A percentile compares a stretch with the other conserved stretches of the same genome.
Evolutionary conservation across 1,140 invertebrate genomes (phyloP).

Genomic region (Argopecten irradians): DNA sequence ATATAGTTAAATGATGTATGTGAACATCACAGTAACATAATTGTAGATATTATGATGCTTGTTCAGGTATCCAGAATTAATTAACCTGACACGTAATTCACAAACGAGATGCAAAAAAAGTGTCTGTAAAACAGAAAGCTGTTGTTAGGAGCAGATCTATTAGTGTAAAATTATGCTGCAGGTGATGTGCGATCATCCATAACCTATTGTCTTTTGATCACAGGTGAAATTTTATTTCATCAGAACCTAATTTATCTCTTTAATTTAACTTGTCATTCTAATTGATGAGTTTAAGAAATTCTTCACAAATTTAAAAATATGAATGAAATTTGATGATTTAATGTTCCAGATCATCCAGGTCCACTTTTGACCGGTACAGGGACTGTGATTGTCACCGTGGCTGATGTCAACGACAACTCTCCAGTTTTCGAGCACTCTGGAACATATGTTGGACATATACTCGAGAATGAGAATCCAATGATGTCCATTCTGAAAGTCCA

Average conservation of each 20-base stretch:
- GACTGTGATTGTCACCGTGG: constrained; percentile 83
- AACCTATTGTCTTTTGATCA: constrained; percentile 24
- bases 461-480: constrained; percentile 86
- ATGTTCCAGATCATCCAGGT: constrained; percentile 83
- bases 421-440: constrained; percentile 89
- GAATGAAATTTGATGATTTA: neutral
- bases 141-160: neutral
- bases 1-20: neutral
- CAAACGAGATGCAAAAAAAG: neutral
- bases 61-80: neutral
- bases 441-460: constrained; percentile 93
- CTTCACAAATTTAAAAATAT: neutral
- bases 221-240: neutral
- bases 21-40: neutral
- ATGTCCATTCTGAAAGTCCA: constrained; percentile 91
- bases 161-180: neutral
- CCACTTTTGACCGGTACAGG: constrained; percentile 85
- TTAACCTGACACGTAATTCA: neutral
- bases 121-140: neutral
- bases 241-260: neutral
- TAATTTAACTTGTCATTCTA: neutral
- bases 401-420: constrained; percentile 89
- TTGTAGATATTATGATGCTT: neutral
- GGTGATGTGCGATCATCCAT: neutral
- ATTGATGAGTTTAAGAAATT: neutral